Conservation (phyloP, 2,888 invertebrate genomes). For the Drosophila rubida region DNA sequence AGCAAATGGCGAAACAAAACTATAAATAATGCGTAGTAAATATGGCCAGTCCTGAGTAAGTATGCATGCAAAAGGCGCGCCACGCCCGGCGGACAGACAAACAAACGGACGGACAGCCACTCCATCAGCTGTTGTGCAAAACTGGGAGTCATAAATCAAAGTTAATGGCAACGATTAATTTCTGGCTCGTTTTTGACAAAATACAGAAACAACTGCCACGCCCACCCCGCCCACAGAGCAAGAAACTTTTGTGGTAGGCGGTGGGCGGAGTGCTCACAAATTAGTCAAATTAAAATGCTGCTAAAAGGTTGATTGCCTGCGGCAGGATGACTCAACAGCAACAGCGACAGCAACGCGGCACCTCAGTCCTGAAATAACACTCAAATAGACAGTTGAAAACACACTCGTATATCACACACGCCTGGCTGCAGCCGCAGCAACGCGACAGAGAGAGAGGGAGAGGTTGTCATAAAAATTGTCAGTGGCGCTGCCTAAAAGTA, state of each 20-base stretch:
- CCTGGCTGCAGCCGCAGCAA: constrained; percentile 12
- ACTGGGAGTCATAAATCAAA: constrained; percentile 67
- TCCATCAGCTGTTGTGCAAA: constrained; percentile 31
- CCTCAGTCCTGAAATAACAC: background rate
- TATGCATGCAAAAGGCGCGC: constrained; percentile 23
- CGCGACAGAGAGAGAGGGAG: background rate
- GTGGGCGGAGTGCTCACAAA: constrained; percentile 35
- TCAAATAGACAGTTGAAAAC: constrained; percentile 32
- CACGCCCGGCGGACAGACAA: constrained; percentile 18
- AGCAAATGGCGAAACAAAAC: constrained; percentile 46
- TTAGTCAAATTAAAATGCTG: constrained; percentile 61
- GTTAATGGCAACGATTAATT: constrained; percentile 73
- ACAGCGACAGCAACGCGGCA: too few relatives aligned
- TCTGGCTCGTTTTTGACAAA: constrained; percentile 46
- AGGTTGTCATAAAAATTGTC: constrained; percentile 17
- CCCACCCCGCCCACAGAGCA: constrained; percentile 5
- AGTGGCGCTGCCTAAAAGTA: constrained; percentile 20
- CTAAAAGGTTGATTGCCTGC: constrained; percentile 24
- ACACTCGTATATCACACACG: constrained; percentile 58
- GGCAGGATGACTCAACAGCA: background rate
- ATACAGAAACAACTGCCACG: constrained; percentile 22
- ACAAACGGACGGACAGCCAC: constrained; percentile 14
- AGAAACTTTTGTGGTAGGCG: constrained; percentile 29
- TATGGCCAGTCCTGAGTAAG: constrained; percentile 57
- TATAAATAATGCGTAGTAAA: constrained; percentile 72